phyloP scores from a whole-genome alignment of 2,113 vertebrate genomes.

The Antechinus stuartii region DNA sequence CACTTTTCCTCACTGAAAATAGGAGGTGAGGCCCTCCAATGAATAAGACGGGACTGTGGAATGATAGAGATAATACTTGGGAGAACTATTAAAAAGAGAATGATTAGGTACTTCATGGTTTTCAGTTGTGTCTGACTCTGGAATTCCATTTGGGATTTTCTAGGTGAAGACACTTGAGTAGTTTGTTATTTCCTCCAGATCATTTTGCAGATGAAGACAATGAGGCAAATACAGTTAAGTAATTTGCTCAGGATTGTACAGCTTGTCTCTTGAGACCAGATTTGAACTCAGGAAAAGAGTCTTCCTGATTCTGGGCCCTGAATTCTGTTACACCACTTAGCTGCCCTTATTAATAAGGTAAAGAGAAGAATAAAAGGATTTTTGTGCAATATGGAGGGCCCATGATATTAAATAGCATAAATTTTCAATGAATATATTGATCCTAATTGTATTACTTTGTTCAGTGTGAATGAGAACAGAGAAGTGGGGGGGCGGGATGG shows the following conservation, averaged over 20 bases:
- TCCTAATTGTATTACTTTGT: not conserved
- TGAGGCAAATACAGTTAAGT: not conserved
- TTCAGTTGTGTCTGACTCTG: not conserved
- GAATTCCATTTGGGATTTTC: not conserved
- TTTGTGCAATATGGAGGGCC: not conserved
- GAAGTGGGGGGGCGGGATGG: not conserved
- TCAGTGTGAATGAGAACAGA: not conserved
- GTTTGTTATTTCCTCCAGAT: not conserved
- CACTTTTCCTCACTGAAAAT: not conserved
- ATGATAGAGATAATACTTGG: not conserved
- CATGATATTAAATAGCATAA: not conserved
- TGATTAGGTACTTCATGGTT: not conserved
- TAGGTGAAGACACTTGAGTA: not conserved
- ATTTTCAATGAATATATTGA: not conserved
- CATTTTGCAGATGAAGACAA: not conserved
- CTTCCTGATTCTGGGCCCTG: not conserved
- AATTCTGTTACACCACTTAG: not conserved
- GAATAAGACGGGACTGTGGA: not conserved
- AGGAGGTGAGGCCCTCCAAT: not conserved
- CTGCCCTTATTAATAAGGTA: not conserved
- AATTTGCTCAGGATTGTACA: not conserved
- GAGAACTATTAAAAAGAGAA: not conserved
- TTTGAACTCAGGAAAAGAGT: not conserved
- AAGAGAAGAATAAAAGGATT: not conserved
- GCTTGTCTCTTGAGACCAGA: not conserved